Conservation (phyloP, 2,113 vertebrate species). For the Neolamprologus tretocephalus region DNA sequence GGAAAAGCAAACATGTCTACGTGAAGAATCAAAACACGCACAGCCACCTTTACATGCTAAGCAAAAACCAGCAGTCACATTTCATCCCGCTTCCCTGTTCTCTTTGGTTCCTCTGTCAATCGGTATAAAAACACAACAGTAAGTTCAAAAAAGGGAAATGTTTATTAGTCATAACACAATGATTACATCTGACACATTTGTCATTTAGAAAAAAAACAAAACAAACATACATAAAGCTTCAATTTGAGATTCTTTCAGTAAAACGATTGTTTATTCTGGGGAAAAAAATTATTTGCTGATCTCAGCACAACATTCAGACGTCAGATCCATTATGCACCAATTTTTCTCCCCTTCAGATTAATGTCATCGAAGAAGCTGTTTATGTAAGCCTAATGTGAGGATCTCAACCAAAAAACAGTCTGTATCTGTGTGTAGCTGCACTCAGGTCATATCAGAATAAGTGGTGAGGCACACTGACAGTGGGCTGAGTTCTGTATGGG, state of each 20-base stretch:
- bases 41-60: background rate
- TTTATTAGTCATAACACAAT: constrained; percentile 54
- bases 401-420: background rate
- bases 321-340: background rate
- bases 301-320: background rate
- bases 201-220: background rate
- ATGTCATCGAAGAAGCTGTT: background rate
- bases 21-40: background rate
- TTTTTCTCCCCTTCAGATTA: background rate
- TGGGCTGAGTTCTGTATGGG: background rate
- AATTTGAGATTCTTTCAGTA: background rate
- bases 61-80: background rate
- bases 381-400: background rate
- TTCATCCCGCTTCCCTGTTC: background rate
- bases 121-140: background rate
- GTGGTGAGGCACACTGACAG: background rate
- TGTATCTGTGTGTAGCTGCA: background rate
- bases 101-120: background rate
- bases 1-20: background rate
- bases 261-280: background rate
- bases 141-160: background rate
- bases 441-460: background rate
- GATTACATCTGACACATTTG: constrained; percentile 11
- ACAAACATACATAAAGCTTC: constrained; percentile 12
- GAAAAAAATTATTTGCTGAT: background rate